Conservation (phyloP, 2,888 invertebrate genomes). For the Scaptomyza cyrtandrae region DNA sequence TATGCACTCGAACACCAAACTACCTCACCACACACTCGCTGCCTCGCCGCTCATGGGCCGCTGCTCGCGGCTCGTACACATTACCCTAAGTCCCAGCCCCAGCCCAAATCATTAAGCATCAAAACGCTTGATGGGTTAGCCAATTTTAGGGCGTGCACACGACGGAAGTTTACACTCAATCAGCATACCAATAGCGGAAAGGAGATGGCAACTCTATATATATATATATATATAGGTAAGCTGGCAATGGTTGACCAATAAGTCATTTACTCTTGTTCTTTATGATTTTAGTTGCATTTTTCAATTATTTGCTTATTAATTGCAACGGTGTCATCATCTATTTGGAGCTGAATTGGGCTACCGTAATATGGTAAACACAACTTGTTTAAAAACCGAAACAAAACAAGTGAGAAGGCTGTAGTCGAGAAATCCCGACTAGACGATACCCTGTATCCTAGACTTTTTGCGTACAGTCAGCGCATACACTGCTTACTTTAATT, state of each 20-base stretch:
- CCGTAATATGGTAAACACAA: too few relatives aligned
- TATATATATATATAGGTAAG: slow-evolving; percentile 7
- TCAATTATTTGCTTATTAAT: too few relatives aligned
- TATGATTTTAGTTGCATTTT: too few relatives aligned
- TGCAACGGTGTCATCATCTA: too few relatives aligned
- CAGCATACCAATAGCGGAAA: slow-evolving; percentile 37
- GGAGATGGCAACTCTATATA: slow-evolving; percentile 16
- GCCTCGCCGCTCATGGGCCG: slow-evolving; percentile 1
- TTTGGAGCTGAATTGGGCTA: too few relatives aligned
- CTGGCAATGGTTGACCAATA: slow-evolving; percentile 19
- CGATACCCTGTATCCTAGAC: too few relatives aligned
- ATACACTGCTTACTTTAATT: too few relatives aligned
- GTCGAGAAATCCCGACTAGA: too few relatives aligned
- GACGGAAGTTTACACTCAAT: slow-evolving; percentile 61
- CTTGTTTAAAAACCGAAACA: too few relatives aligned
- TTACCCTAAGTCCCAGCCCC: background rate
- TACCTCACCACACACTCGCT: slow-evolving; percentile 10
- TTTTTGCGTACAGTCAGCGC: too few relatives aligned
- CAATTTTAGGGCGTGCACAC: slow-evolving; percentile 51
- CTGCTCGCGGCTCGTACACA: background rate
- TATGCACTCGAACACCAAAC: slow-evolving; percentile 26
- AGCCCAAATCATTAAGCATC: slow-evolving; percentile 22
- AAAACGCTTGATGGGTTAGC: slow-evolving; percentile 32
- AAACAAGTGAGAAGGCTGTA: too few relatives aligned
- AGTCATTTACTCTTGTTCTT: background rate